phyloP scores from a whole-genome alignment of 2,113 vertebrate genomes.

The Phocoena sinus region DNA sequence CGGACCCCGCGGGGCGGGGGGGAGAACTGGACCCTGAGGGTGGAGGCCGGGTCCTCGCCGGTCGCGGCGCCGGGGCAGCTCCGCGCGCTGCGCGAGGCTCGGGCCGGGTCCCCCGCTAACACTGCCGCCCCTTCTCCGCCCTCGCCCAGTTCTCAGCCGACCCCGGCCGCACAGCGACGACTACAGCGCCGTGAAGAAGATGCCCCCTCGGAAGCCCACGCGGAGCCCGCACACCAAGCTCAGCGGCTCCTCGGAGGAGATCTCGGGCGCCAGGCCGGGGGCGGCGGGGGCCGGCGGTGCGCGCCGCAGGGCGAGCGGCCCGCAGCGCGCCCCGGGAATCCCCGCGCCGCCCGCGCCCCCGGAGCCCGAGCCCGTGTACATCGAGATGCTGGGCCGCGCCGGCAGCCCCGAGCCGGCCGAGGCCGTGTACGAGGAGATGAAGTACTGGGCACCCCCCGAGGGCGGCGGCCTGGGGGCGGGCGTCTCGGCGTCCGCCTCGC shows the following conservation, averaged over 20 bases:
- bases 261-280: conserved; percentile 85
- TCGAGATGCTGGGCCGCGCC: conserved; percentile 90
- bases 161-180: conserved; percentile 97
- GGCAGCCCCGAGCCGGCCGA: conserved; percentile 80
- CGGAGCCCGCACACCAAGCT: conserved; percentile 96
- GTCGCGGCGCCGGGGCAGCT: too few species aligned
- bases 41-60: fast-evolving
- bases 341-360: conserved; percentile 81
- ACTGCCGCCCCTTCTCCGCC: background rate
- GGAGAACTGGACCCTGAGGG: too few species aligned
- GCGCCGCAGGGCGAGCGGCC: conserved; percentile 62
- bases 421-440: conserved; percentile 98
- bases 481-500: conserved; percentile 58
- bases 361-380: conserved; percentile 85
- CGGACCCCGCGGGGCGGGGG: too few species aligned
- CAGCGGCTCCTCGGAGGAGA: conserved; percentile 95
- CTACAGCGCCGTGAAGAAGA: conserved; percentile 96
- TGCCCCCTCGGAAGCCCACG: conserved; percentile 95
- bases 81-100: too few species aligned
- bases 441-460: conserved; percentile 87
- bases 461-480: conserved; percentile 64
- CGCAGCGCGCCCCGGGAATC: conserved; percentile 59
- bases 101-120: background rate
- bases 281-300: conserved; percentile 79
- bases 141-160: conserved; percentile 83